Base-by-base conservation (phyloP, 2,888 invertebrate species). In the Chironomus tentans region DNA sequence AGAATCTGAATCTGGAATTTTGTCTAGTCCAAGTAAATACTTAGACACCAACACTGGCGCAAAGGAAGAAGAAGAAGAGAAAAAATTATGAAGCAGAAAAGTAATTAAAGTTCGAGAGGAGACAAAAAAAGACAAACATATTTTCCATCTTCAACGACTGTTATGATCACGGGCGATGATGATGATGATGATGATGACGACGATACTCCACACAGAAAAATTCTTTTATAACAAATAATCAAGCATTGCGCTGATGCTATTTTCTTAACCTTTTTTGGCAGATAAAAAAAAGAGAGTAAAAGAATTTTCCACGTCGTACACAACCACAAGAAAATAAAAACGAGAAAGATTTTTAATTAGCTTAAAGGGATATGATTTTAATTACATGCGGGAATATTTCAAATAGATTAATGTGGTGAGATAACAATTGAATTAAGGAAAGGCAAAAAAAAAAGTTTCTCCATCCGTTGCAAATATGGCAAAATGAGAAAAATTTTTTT, bases 341-440 rank as follows among this genome's bases (percentile, higher is more conserved):
- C 5, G 46, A 68, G 68, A 68, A 18, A 68, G 65, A 65, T 21
- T 65, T 62, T 72, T 72, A 72, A 72, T 72, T 72, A 72, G 61
- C 72, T 61, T 61, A 38, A 72, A 72, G 70, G 70, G 21, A 70
- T 24, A 65, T 48, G 48, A 70, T 47, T 70, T 48, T 70, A 21
- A 72, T 72, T 62, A 28, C 56, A 72, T 72, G 61, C 28, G 46
- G 50, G 62, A 70, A 61, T 62, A 72, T 72, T 62, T 72, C 72
- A 72, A 72, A 72, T 38, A 72, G 72, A 72, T 72, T 72, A 72
- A 72, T 61, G 61, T 50, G 61, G 61, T 50, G 62, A 62, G 72
- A 72, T 72, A 61, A 72, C 61, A 72, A 72, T 72, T 72, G 72
- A 72, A 61, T 72, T 72, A 72, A 71, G 71, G 13, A 56, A 24